phyloP scores from a whole-genome alignment of 2,888 invertebrate species.

The Orthosia incerta region DNA sequence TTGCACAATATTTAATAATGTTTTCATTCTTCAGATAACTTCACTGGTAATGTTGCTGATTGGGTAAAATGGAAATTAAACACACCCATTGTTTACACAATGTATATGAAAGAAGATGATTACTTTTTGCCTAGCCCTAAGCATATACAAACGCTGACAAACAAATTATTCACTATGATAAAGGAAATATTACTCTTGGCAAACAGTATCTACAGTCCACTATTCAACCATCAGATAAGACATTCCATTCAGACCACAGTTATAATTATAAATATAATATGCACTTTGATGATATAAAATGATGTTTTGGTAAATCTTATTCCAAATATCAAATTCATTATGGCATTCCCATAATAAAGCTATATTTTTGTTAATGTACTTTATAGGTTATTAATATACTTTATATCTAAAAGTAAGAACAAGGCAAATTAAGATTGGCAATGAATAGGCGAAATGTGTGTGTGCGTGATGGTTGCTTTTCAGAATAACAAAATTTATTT shows the following conservation, averaged over 20 bases:
- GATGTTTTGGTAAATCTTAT: not conserved
- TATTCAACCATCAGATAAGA: conserved; percentile 73
- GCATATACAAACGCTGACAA: conserved; percentile 72
- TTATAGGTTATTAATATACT: not conserved
- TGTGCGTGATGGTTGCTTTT: no score
- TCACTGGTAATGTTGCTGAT: conserved; percentile 83
- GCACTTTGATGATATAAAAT: conserved; percentile 21
- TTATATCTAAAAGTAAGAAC: no score
- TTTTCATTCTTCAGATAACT: conserved; percentile 75
- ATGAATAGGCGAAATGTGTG: no score
- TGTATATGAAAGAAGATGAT: conserved; percentile 75
- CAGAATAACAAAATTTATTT: no score
- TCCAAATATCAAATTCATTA: not conserved
- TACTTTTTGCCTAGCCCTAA: conserved; percentile 70
- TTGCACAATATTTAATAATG: not conserved
- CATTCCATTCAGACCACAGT: conserved; percentile 21
- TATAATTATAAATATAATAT: conserved; percentile 38
- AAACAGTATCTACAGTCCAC: conserved; percentile 81
- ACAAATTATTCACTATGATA: conserved; percentile 76
- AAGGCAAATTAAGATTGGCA: no score
- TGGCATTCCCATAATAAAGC: not conserved
- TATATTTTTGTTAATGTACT: not conserved
- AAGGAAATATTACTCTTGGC: conserved; percentile 77
- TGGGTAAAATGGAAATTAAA: conserved; percentile 86
- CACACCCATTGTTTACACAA: conserved; percentile 82